phyloP scores from a whole-genome alignment of 2,888 invertebrate species.

The Diploptera punctata region DNA sequence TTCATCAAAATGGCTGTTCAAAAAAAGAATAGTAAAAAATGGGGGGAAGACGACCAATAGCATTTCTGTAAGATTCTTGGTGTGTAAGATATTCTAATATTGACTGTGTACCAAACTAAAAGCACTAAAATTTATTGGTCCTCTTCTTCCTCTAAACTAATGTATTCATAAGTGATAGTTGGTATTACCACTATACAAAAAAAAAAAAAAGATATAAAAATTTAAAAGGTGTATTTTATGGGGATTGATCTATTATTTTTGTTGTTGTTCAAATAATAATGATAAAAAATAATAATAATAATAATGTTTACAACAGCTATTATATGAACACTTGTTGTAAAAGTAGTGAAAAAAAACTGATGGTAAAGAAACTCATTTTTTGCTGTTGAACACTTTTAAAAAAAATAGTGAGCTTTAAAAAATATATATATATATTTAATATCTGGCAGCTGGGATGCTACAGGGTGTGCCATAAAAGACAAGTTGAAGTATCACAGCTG shows the following conservation, averaged over 20 bases:
- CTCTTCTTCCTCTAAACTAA: conserved; percentile 6
- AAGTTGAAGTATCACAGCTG: conserved; percentile 27
- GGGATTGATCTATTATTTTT: conserved; percentile 38
- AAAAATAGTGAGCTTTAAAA: conserved; percentile 15
- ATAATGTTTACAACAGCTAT: conserved; percentile 22
- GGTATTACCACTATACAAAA: conserved; percentile 31
- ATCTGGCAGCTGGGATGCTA: conserved; percentile 30
- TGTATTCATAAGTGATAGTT: conserved; percentile 25
- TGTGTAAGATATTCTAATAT: conserved; percentile 34
- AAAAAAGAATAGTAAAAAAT: conserved; percentile 15
- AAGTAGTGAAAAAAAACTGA: conserved; percentile 19
- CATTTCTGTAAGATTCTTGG: conserved; percentile 26
- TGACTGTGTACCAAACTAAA: conserved; percentile 20
- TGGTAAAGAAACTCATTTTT: conserved; percentile 27
- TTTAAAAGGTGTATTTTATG: conserved; percentile 37
- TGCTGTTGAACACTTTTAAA: conserved; percentile 18
- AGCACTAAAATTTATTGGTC: conserved; percentile 21
- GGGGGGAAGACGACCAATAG: conserved; percentile 20
- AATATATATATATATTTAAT: too few relatives aligned
- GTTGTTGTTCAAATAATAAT: conserved; percentile 29
- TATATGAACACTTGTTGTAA: conserved; percentile 15
- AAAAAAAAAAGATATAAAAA: conserved; percentile 30
- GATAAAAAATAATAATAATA: conserved; percentile 2
- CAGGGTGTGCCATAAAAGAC: not conserved
- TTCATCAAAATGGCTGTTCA: conserved; percentile 34